Base-by-base conservation (phyloP, 2,797 vertebrate genomes). In the Pseudotriccus pelzelni region DNA sequence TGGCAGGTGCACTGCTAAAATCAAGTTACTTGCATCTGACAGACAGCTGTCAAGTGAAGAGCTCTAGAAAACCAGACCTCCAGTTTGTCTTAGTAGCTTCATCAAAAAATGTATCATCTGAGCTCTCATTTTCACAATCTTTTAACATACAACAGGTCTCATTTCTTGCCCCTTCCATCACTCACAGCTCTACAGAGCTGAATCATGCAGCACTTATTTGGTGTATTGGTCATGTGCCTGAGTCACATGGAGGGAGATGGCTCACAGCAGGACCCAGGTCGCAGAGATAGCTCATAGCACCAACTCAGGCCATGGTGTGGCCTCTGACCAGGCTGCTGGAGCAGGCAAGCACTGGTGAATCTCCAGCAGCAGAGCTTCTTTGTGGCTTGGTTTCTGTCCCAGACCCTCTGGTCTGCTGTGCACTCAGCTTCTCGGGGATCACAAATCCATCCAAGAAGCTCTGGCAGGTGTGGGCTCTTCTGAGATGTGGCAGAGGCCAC, bases 11-110 rank as follows among this genome's bases (percentile, higher is more conserved):
- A 53, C 63, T 87, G 94, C 49, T 68, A 72, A 90, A 93, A 80
- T 86, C 56, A 86, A 82, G 64, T 50, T 81, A 44, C 11, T 8
- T 17, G 53, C 28, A 84, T 91, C 60, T 91, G 87, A 94, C 64
- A 89, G 90, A 89, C 52, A 90, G 87, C 68, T 87, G 88, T 94
- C 91, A 94, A 93, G 64, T 2, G 30, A 81, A 78, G 80, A 77
- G 23, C 36, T 86, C 56, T 89, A 67, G 37, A 94, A 87, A 89
- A 50, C n/a, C 63, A 70, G 83, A 91, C 67, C 83, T 82, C n/a
- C 39, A 63, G 23, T 50, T 80, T 90, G 37, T 37, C 32, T 63
- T 30, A 90, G 70, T 39, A 72, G 58, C 60, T 89, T 87, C 4
- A 53, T 25, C 3, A 66, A 39, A 93, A 70, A 60, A 36, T 15